Percentiles rank a stretch among this genome's conserved stretches.
phyloP scores from a whole-genome alignment of 2,113 vertebrate species.

The Micronycteris hirsuta region DNA sequence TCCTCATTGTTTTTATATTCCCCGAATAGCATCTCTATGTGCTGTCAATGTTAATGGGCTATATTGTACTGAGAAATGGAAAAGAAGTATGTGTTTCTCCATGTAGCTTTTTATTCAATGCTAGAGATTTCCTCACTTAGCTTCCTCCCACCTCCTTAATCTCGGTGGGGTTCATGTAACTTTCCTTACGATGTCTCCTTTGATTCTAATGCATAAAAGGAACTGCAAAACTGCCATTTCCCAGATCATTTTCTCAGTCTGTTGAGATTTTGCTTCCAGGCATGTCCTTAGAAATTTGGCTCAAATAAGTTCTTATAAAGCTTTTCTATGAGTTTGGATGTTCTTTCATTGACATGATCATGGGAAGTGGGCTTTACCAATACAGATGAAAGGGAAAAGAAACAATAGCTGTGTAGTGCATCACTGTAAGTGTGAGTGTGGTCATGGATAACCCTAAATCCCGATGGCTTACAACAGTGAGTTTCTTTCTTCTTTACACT shows the following conservation, averaged over 20 bases:
- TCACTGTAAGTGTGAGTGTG: not conserved
- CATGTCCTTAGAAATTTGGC: not conserved
- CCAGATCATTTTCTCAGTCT: not conserved
- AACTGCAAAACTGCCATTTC: not conserved
- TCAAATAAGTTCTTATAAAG: not conserved
- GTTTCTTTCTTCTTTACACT: too few relatives aligned
- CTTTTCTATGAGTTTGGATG: not conserved
- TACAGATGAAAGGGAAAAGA: not conserved
- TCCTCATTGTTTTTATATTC: not conserved
- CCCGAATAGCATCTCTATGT: not conserved
- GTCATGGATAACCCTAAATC: not conserved
- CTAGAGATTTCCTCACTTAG: not conserved
- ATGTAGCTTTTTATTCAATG: not conserved
- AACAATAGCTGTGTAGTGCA: not conserved
- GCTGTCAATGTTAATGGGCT: not conserved
- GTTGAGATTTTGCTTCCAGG: not conserved
- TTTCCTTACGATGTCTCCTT: not conserved
- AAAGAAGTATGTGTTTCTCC: not conserved
- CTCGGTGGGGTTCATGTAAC: not conserved
- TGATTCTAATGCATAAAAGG: not conserved
- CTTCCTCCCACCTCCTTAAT: not conserved
- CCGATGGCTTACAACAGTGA: not conserved
- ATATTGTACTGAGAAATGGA: too few relatives aligned
- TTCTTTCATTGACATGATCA: not conserved
- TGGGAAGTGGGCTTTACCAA: not conserved